Base-by-base conservation (phyloP, 2,888 invertebrate species). In the Apeira syringaria region DNA sequence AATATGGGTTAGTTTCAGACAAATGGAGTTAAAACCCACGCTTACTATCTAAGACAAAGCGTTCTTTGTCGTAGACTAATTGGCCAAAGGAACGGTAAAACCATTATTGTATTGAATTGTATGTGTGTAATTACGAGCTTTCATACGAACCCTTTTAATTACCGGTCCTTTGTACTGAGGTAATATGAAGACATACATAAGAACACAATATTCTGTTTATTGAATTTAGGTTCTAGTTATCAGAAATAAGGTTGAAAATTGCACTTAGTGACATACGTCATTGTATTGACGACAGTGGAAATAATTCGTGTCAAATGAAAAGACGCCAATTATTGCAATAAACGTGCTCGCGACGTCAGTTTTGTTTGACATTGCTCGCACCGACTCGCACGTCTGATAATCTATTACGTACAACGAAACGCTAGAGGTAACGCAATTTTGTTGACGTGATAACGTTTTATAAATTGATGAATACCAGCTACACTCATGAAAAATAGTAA, bases 321-420 rank as follows among this genome's bases (percentile, higher is more conserved):
- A 70, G 73, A 75, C 62, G 77, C 75, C 81, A 82, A 86, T 86
- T 83, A 84, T 82, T 80, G 74, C 74, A 79, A 81, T 83, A 80
- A 81, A 65, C 59, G 66, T 66, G 61, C 64, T 60, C 68, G 69
- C 69, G 61, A 68, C 72, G 68, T 64, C 64, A 68, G 65, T 72
- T 18, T 68, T n/a, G n/a, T 3, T 66, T 61, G 55, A 54, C 42
- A 24, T 54, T 61, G n/a, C n/a, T n/a, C n/a, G n/a, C n/a, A n/a
- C n/a, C n/a, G n/a, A n/a, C n/a, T n/a, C n/a, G n/a, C n/a, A n/a
- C n/a, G n/a, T n/a, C n/a, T n/a, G n/a, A n/a, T n/a, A n/a, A n/a
- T n/a, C n/a, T n/a, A n/a, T n/a, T n/a, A n/a, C n/a, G n/a, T n/a
- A n/a, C n/a, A n/a, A n/a, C n/a, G n/a, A n/a, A n/a, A n/a, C n/a